These are phyloP conservation scores for Euzophera pinguis DNA, from an alignment of 2,888 invertebrate genomes.

Conservation along the genomic window DNA sequence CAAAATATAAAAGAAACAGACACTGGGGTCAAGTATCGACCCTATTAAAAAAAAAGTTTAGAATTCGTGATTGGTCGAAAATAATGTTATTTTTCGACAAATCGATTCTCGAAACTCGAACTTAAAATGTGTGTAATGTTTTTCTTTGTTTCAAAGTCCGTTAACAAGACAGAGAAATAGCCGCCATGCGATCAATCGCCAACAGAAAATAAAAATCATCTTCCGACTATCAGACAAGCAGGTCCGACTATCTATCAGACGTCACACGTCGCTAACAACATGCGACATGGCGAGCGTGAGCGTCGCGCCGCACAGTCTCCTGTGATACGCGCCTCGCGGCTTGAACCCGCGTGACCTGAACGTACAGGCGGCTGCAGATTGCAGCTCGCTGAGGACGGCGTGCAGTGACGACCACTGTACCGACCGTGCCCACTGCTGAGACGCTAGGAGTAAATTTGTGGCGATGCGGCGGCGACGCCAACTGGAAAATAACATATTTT, in stretches of 20 bases:
- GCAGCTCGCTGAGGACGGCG: slow-evolving; percentile 27
- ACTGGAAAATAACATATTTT: slow-evolving; percentile 9
- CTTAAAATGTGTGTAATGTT: no score
- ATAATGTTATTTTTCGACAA: no score
- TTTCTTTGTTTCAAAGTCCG: no score
- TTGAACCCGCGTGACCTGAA: slow-evolving; percentile 36
- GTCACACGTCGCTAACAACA: slow-evolving; percentile 30
- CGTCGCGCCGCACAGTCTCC: slow-evolving; percentile 43
- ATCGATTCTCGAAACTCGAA: no score
- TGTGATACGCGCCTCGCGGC: slow-evolving; percentile 41
- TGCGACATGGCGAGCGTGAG: slow-evolving; percentile 44
- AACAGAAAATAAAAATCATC: not conserved
- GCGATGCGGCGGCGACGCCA: slow-evolving; percentile 37
- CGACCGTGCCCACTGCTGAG: slow-evolving; percentile 17
- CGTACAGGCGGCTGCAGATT: slow-evolving; percentile 24
- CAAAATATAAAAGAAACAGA: no score
- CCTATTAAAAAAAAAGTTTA: no score
- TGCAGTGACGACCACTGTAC: slow-evolving; percentile 17
- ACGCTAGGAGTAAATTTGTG: slow-evolving; percentile 30
- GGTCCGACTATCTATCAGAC: no score
- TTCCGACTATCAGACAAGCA: not conserved
- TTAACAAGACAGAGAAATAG: no score
- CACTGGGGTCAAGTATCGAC: no score
- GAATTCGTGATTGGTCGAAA: no score
- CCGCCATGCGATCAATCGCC: no score